A percentile compares a stretch with the other conserved stretches of the same genome.
These are phyloP conservation scores for Hephaestus fuliginosus DNA, from an alignment of 2,797 vertebrate species.

Conservation along the genomic window DNA sequence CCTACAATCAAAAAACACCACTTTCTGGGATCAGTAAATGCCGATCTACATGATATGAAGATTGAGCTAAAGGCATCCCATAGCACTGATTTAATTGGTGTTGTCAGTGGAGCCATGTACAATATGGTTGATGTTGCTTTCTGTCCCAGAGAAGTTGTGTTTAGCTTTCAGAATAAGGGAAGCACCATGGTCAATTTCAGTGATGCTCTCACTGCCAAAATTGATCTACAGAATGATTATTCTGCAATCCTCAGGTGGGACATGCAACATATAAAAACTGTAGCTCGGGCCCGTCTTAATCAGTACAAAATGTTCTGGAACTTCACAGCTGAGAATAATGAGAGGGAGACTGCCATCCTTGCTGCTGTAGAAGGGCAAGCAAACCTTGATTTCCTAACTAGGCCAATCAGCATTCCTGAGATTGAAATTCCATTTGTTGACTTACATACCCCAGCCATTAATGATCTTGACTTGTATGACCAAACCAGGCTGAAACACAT, in stretches of 20 bases:
- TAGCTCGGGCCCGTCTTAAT: conserved; percentile 18
- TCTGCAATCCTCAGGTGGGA: conserved; percentile 6
- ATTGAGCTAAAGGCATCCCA: conserved; percentile 80
- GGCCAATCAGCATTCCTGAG: conserved; percentile 88
- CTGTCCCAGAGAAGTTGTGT: conserved; percentile 1
- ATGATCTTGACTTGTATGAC: conserved; percentile 89
- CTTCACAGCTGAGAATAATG: conserved; percentile 82
- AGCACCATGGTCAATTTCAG: conserved; percentile 12
- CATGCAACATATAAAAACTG: conserved; percentile 1
- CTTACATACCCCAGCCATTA: conserved; percentile 82
- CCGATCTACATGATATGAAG: conserved; percentile 72
- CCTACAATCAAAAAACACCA: conserved; percentile 84
- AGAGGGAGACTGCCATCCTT: conserved; percentile 81
- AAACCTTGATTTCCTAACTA: conserved; percentile 90
- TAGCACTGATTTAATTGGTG: conserved; percentile 75
- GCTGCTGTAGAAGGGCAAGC: conserved; percentile 87
- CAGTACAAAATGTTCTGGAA: conserved; percentile 16
- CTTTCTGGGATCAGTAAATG: conserved; percentile 78
- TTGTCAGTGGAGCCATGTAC: conserved; percentile 47
- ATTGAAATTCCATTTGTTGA: conserved; percentile 78
- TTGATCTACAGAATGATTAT: conserved; percentile 45
- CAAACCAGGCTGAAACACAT: conserved; percentile 86
- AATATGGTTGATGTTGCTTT: conserved; percentile 81
- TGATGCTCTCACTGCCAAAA: conserved; percentile 10
- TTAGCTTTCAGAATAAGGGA: conserved; percentile 27